Percentiles rank a stretch among this genome's conserved stretches.
These are phyloP conservation scores for Allolobophora icterica DNA, from an alignment of 2,888 invertebrate species.

Conservation along the genomic window DNA sequence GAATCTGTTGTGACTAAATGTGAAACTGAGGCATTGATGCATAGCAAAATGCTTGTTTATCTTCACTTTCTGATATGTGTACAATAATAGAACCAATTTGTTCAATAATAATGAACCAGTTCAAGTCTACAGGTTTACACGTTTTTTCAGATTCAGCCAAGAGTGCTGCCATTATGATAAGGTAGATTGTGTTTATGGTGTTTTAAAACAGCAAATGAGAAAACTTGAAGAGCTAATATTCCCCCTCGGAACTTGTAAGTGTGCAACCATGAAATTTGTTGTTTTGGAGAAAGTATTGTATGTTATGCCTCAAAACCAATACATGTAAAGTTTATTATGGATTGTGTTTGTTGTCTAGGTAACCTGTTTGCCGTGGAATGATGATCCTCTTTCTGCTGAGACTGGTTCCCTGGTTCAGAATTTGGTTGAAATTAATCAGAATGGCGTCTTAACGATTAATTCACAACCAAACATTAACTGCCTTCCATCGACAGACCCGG, in stretches of 20 bases:
- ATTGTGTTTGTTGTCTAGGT: slow-evolving; percentile 58
- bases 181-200: not conserved
- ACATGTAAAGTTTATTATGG: too few species aligned
- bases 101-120: not conserved
- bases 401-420: slow-evolving; percentile 66
- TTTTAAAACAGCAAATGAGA: not conserved
- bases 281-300: not conserved
- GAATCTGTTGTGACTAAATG: not conserved
- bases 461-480: slow-evolving; percentile 71
- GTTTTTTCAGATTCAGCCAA: not conserved
- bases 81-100: not conserved
- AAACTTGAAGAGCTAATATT: not conserved
- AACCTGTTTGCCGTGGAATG: slow-evolving; percentile 69
- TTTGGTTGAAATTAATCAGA: slow-evolving; percentile 65
- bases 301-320: too few species aligned
- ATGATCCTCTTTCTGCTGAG: slow-evolving; percentile 68
- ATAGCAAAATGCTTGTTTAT: not conserved
- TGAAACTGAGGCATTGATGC: not conserved
- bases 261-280: not conserved
- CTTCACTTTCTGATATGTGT: not conserved
- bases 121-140: not conserved
- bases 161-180: not conserved
- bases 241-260: not conserved
- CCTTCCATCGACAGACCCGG: slow-evolving; percentile 67
- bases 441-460: slow-evolving; percentile 71